A percentile compares a stretch with the other conserved stretches of the same genome.
Conservation (phyloP, 2,797 vertebrate genomes). For the Tenualosa thibaudeaui region DNA sequence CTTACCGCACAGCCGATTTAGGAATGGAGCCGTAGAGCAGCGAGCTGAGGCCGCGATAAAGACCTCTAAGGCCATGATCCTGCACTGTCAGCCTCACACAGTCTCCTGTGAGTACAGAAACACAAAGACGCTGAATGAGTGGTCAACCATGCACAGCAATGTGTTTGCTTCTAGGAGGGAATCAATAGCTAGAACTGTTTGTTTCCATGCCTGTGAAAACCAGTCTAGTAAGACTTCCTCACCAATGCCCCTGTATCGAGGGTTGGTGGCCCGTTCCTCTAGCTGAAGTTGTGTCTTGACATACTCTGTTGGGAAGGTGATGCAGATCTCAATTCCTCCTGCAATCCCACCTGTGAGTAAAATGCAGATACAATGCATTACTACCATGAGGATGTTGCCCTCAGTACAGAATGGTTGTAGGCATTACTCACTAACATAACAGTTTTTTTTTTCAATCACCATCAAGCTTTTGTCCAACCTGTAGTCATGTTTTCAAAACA, state of each 20-base stretch:
- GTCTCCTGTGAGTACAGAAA: constrained; percentile 64
- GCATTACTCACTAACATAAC: no score
- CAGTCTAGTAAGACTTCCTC: constrained; percentile 33
- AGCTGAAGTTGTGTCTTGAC: constrained; percentile 82
- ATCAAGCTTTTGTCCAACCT: no score
- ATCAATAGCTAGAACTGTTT: not conserved
- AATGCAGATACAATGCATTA: not conserved
- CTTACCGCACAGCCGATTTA: constrained; percentile 81
- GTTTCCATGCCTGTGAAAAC: not conserved
- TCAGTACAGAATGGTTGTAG: no score
- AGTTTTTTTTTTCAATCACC: no score
- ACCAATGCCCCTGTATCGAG: constrained; percentile 77
- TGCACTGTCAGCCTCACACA: constrained; percentile 79
- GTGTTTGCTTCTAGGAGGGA: not conserved
- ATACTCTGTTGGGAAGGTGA: constrained; percentile 81
- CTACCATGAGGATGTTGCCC: not conserved
- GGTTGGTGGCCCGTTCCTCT: constrained; percentile 75
- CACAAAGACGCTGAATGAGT: not conserved
- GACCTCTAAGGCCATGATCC: constrained; percentile 78
- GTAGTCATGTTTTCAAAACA: no score
- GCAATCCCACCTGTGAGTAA: constrained; percentile 71
- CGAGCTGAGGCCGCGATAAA: constrained; percentile 80
- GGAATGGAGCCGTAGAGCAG: constrained; percentile 81
- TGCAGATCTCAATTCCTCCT: constrained; percentile 77
- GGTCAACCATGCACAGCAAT: not conserved